Conservation (phyloP, 1,140 invertebrate species). For the Papilio dardanus region DNA sequence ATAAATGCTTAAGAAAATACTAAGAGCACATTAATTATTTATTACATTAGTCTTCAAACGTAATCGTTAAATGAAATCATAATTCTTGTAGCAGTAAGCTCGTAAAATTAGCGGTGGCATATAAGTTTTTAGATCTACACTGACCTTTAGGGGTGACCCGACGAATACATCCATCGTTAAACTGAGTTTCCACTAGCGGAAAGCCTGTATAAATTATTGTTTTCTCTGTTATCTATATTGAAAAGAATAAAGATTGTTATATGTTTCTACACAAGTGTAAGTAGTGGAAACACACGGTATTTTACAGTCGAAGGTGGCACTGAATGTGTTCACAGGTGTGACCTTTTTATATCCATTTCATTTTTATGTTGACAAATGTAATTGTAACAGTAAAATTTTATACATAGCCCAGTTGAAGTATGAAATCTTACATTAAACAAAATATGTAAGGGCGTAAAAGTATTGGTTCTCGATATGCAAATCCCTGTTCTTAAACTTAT, state of each 20-base stretch:
- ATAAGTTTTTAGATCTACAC: constrained; percentile 57
- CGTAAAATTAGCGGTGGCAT: constrained; percentile 63
- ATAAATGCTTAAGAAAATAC: neutral
- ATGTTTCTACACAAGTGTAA: neutral
- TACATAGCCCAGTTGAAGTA: neutral
- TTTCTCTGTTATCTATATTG: neutral
- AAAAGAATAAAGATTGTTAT: neutral
- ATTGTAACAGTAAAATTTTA: neutral
- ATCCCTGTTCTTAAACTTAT: no score
- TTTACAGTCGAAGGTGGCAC: constrained; percentile 4
- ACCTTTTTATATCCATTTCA: constrained; percentile 13
- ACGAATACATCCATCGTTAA: constrained; percentile 63
- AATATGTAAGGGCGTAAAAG: neutral
- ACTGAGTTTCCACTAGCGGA: constrained; percentile 45
- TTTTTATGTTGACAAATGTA: constrained; percentile 2
- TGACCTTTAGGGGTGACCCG: constrained; percentile 53
- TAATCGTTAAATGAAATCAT: constrained; percentile 60
- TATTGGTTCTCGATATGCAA: no score
- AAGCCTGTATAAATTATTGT: neutral
- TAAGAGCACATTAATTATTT: constrained; percentile 39
- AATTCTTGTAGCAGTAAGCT: constrained; percentile 58
- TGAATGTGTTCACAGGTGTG: neutral
- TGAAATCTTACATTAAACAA: neutral
- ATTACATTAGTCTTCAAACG: constrained; percentile 39
- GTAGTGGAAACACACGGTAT: neutral